phyloP scores from a whole-genome alignment of 2,888 invertebrate species.

The Lymantria dispar region DNA sequence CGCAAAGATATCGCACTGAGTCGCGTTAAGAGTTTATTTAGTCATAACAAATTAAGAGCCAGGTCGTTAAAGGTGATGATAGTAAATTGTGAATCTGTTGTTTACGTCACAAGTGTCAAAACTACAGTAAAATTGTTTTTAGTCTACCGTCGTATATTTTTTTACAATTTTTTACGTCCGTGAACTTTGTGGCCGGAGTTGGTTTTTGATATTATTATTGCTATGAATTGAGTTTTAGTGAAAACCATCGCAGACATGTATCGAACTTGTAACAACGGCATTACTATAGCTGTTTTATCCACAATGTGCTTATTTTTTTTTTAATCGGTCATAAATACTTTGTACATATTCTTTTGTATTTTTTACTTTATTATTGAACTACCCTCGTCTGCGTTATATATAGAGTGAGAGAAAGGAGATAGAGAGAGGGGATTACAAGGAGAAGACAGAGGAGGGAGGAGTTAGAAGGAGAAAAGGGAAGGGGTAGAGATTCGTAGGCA shows the following conservation, averaged over 20 bases:
- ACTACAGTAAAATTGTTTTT: conserved; percentile 31
- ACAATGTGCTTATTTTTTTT: conserved; percentile 69
- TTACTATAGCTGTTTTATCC: conserved; percentile 51
- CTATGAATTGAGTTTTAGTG: conserved; percentile 51
- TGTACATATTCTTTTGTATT: conserved; percentile 72
- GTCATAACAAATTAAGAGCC: conserved; percentile 43
- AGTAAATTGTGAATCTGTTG: conserved; percentile 25
- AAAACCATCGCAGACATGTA: conserved; percentile 60
- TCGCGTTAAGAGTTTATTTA: conserved; percentile 25
- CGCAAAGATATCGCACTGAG: no score
- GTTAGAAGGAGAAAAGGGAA: no score
- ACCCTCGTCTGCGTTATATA: no score
- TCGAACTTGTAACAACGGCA: conserved; percentile 49
- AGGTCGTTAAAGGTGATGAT: conserved; percentile 32
- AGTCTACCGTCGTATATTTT: conserved; percentile 39
- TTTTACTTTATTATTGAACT: conserved; percentile 64
- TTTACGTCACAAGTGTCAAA: conserved; percentile 21
- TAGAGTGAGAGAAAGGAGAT: no score
- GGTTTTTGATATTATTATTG: conserved; percentile 62
- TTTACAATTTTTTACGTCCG: conserved; percentile 42
- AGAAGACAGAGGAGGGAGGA: no score
- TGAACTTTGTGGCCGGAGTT: conserved; percentile 48
- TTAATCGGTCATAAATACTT: conserved; percentile 78
- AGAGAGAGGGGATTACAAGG: no score
- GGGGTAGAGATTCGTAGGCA: no score